phyloP scores from a whole-genome alignment of 2,888 invertebrate species.

The Drosophila colorata region DNA sequence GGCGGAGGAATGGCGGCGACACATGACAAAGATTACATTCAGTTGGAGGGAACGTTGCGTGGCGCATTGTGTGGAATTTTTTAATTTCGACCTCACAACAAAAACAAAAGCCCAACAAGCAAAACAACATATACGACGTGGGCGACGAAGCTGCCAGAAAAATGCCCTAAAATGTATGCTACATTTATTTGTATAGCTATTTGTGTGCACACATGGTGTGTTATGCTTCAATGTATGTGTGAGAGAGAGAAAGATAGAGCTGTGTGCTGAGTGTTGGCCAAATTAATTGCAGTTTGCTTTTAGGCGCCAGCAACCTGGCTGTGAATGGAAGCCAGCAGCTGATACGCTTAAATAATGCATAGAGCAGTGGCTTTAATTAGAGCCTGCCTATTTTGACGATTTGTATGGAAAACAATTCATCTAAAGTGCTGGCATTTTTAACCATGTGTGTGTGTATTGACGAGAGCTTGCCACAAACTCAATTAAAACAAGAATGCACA shows the following conservation, averaged over 20 bases:
- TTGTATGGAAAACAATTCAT: conserved; percentile 19
- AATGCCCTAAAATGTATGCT: conserved; percentile 38
- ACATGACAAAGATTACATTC: conserved; percentile 61
- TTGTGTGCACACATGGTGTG: background rate
- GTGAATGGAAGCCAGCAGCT: conserved; percentile 28
- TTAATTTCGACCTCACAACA: conserved; percentile 63
- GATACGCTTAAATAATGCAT: conserved; percentile 62
- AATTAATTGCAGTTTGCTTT: conserved; percentile 71
- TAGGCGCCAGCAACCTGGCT: conserved; percentile 34
- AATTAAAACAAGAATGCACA: conserved; percentile 8
- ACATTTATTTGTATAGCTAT: conserved; percentile 37
- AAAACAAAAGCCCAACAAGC: conserved; percentile 30
- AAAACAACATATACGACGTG: conserved; percentile 5
- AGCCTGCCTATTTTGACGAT: conserved; percentile 34
- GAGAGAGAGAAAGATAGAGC: background rate
- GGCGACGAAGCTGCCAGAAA: conserved; percentile 2
- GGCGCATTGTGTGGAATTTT: conserved; percentile 70
- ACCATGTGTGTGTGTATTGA: background rate
- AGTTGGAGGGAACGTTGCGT: conserved; percentile 33
- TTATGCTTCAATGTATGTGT: background rate
- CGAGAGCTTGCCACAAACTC: conserved; percentile 10
- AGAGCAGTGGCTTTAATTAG: conserved; percentile 58
- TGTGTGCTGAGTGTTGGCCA: conserved; percentile 28
- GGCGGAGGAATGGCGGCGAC: conserved; percentile 53
- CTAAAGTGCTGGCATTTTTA: conserved; percentile 10